A percentile compares a stretch with the other conserved stretches of the same genome.
phyloP scores from a whole-genome alignment of 2,888 invertebrate genomes.

The Eristalis tenax region DNA sequence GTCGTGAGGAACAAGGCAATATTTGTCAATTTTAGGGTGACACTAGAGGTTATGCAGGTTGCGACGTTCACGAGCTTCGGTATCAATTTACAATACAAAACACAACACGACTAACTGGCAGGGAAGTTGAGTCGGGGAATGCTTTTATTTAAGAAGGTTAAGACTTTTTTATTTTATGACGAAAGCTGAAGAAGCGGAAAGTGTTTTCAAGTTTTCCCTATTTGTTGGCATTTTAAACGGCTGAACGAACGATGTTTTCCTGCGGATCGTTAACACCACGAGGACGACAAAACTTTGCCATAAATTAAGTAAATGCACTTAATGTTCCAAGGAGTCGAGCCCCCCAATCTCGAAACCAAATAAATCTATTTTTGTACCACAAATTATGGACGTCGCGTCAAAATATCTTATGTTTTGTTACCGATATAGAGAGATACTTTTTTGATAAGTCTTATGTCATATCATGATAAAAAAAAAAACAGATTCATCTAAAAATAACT shows the following conservation, averaged over 20 bases:
- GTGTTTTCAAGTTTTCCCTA: too few relatives aligned
- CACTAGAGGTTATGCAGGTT: background rate
- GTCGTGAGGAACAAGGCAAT: background rate
- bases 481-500: background rate
- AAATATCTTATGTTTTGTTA: background rate
- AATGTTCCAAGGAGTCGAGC: background rate
- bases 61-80: background rate
- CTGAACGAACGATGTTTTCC: too few relatives aligned
- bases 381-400: background rate
- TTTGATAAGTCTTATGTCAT: constrained; percentile 14
- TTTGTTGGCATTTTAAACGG: too few relatives aligned
- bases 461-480: background rate
- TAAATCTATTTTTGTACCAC: background rate
- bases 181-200: too few relatives aligned
- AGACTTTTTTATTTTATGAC: too few relatives aligned
- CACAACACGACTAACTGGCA: too few relatives aligned
- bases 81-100: background rate
- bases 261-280: too few relatives aligned
- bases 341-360: background rate
- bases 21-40: background rate
- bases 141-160: too few relatives aligned
- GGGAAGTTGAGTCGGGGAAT: too few relatives aligned
- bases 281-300: background rate
- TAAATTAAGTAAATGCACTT: background rate
- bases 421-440: background rate